These are phyloP conservation scores for Tribolium castaneum DNA, from an alignment of 1,140 invertebrate species.

Conservation along the genomic window DNA sequence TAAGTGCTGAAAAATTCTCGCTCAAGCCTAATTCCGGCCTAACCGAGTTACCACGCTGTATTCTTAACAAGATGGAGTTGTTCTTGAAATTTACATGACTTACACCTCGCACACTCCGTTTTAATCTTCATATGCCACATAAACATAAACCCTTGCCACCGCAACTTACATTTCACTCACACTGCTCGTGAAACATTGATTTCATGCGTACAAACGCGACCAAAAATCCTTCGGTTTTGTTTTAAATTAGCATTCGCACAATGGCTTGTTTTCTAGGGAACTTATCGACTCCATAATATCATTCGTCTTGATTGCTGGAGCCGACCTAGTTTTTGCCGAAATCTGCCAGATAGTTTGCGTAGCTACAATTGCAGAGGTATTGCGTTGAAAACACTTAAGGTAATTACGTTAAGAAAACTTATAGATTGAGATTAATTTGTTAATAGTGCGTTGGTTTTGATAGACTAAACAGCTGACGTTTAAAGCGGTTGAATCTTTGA, in stretches of 20 bases:
- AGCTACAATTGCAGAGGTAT: neutral
- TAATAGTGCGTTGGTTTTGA: slow-evolving; percentile 2
- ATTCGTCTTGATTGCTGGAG: slow-evolving; percentile 7
- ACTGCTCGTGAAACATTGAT: neutral
- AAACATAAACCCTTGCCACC: slow-evolving; percentile 3
- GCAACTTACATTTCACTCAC: neutral
- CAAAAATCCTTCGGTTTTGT: neutral
- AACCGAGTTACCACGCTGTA: neutral
- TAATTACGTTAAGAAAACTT: slow-evolving; percentile 20
- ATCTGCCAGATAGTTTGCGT: neutral
- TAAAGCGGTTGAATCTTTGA: slow-evolving; percentile 26
- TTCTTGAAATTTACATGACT: slow-evolving; percentile 11
- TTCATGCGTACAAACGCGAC: neutral
- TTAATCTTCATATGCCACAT: slow-evolving; percentile 10
- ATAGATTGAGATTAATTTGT: slow-evolving; percentile 26
- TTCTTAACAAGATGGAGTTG: slow-evolving; percentile 10
- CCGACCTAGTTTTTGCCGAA: slow-evolving; percentile 14
- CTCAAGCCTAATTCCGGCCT: neutral
- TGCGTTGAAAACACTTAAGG: slow-evolving; percentile 4
- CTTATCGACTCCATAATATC: slow-evolving; percentile 22
- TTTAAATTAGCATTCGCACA: slow-evolving; percentile 17
- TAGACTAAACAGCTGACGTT: slow-evolving; percentile 17
- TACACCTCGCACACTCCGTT: slow-evolving; percentile 5
- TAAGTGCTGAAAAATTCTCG: neutral
- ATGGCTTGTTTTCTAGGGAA: slow-evolving; percentile 6